Evolutionary conservation across 2,888 invertebrate genomes (phyloP).

Genomic region (Campoletis raptor): DNA sequence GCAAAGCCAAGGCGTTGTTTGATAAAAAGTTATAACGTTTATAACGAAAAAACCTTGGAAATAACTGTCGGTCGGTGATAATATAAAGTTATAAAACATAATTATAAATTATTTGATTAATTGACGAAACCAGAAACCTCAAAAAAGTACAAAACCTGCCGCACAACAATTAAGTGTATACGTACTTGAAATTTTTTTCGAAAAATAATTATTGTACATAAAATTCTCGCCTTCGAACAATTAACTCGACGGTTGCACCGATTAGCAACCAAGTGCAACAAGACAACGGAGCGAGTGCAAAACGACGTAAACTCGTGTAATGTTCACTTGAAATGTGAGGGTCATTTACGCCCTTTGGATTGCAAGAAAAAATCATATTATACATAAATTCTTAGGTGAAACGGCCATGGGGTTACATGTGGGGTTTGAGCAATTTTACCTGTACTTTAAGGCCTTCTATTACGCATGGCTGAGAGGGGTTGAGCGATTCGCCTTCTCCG

Average conservation of each 20-base stretch:
- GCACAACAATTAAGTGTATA: neutral
- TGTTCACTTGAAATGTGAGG: neutral
- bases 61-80: too few relatives aligned
- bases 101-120: neutral
- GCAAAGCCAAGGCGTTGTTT: neutral
- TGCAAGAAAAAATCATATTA: neutral
- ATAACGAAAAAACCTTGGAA: too few relatives aligned
- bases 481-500: conserved; percentile 61
- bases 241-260: conserved; percentile 56
- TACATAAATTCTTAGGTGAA: conserved; percentile 47
- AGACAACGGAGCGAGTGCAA: neutral
- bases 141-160: neutral
- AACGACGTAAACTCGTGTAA: conserved; percentile 16
- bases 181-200: neutral
- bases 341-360: neutral
- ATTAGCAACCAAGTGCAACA: conserved; percentile 20
- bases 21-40: neutral
- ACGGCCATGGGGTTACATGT: conserved; percentile 40
- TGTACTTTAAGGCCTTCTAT: conserved; percentile 71
- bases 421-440: conserved; percentile 63
- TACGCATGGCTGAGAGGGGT: conserved; percentile 77
- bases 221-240: conserved; percentile 32
- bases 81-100: neutral
- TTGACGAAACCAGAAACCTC: neutral
- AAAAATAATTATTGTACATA: conserved; percentile 11